Base-by-base conservation (phyloP, 2,113 vertebrate genomes). In the Notarius quadriscutis region DNA sequence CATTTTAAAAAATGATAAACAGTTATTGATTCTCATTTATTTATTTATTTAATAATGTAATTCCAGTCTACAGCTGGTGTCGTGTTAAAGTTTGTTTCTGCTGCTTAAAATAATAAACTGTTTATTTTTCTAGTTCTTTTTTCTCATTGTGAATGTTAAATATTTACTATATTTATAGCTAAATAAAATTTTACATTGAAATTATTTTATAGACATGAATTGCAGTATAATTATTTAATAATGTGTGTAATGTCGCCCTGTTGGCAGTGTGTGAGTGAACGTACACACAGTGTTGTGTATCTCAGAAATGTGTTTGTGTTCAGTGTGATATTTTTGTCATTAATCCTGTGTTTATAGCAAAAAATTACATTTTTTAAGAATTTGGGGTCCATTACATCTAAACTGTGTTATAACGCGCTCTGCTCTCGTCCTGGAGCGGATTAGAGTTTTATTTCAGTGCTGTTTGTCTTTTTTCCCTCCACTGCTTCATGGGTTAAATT, bases 401-500 rank as follows among this genome's bases (percentile, higher is more conserved):
- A 75, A 48, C 5, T 41, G 15, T 50, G 7, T 12, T 72, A 4
- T 48, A 74, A 11, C 9, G 1, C 10, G 12, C 0, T 48, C 63
- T 60, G 60, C 7, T 77, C 53, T n/a, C 48, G 1, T 79, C n/a
- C 2, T 5, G 18, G 53, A 62, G 41, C 27, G 65, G 30, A 7
- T 11, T 22, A 18, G 1, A 11, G 48, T 30, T 65, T 85, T 74
- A 83, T 90, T 82, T 91, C 92, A 81, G 22, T 87, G 60, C 93
- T 93, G 92, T 90, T 88, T 88, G 86, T 93, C 85, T 90, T 90
- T 91, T 94, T 88, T 57, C 90, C 92, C 91, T 92, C 92, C 15
- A 81, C 94, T 90, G 93, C 95, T 94, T 94, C 96, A 95, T 74
- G 97, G 95, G 97, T 95, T 95, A 96, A 71, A 93, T 94, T 94